Evolutionary conservation across 2,797 vertebrate genomes (phyloP).

Genomic region (Hypotaenidia philippensis): DNA sequence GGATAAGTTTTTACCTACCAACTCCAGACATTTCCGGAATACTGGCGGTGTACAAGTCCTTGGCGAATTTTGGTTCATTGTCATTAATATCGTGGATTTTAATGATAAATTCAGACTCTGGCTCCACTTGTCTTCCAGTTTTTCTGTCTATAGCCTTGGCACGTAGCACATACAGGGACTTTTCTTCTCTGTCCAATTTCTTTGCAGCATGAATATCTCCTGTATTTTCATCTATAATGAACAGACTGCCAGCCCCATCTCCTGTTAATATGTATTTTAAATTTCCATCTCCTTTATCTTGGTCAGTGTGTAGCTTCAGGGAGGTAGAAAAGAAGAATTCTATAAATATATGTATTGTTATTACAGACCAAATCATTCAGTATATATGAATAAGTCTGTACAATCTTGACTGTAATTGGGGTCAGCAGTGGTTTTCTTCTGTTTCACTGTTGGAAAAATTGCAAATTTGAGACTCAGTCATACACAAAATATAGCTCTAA

Average conservation of each 20-base stretch:
- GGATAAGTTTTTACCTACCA: constrained; percentile 84
- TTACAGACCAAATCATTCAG: constrained; percentile 53
- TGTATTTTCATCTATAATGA: constrained; percentile 96
- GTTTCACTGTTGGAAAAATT: constrained; percentile 12
- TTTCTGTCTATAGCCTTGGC: constrained; percentile 94
- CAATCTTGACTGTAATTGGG: constrained; percentile 9
- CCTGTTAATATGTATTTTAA: constrained; percentile 96
- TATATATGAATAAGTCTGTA: constrained; percentile 26
- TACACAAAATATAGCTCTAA: constrained; percentile 10
- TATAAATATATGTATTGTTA: constrained; percentile 71
- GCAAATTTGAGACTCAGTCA: constrained; percentile 14
- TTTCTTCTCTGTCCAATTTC: constrained; percentile 96
- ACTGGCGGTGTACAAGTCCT: constrained; percentile 90
- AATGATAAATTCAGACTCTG: constrained; percentile 96
- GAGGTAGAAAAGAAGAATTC: constrained; percentile 73
- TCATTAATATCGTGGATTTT: constrained; percentile 99
- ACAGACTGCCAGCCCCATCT: constrained; percentile 93
- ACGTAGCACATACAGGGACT: constrained; percentile 90
- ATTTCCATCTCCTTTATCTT: constrained; percentile 94
- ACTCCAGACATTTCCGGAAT: constrained; percentile 97
- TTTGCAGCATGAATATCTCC: constrained; percentile 97
- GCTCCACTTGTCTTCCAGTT: constrained; percentile 92
- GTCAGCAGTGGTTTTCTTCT: constrained; percentile 35
- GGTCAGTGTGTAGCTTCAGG: constrained; percentile 95
- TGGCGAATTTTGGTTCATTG: constrained; percentile 94